Percentiles rank a stretch among this genome's conserved stretches.
Conservation (phyloP, 2,113 vertebrate species). For the Dicaeum eximium region DNA sequence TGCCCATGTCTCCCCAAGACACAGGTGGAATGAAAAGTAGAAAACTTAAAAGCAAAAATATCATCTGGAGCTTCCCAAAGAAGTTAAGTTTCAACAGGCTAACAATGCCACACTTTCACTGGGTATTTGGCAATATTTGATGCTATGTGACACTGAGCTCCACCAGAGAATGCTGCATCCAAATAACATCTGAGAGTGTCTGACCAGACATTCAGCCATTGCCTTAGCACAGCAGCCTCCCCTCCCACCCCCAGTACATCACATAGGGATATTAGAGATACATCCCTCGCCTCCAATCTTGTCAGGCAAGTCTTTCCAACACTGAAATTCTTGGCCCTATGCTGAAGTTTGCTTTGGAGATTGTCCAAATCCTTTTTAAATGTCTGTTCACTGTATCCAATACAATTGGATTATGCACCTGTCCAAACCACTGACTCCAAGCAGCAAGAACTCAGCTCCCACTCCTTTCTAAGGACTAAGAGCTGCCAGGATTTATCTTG, state of each 20-base stretch:
- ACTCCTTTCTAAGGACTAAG: not conserved
- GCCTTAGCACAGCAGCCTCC: not conserved
- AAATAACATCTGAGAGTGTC: not conserved
- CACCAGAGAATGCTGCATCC: not conserved
- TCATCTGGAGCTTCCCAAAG: not conserved
- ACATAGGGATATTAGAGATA: not conserved
- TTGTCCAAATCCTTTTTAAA: not conserved
- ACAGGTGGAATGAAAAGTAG: not conserved
- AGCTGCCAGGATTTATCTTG: not conserved
- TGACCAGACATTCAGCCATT: not conserved
- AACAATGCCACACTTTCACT: not conserved
- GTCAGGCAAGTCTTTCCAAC: not conserved
- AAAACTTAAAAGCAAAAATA: not conserved
- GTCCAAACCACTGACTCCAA: not conserved
- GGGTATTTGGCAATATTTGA: not conserved
- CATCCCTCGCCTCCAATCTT: not conserved
- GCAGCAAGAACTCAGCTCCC: not conserved
- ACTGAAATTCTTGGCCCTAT: not conserved
- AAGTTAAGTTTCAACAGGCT: not conserved
- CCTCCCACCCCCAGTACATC: not conserved
- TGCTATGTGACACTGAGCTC: not conserved
- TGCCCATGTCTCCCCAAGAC: not conserved
- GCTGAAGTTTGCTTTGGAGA: slow-evolving; percentile 23
- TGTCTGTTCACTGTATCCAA: not conserved
- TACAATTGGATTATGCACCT: not conserved